Evolutionary conservation across 2,888 invertebrate genomes (phyloP), one percentile per base, ranked within the genome.

Genomic region (Dioctria rufipes): DNA sequence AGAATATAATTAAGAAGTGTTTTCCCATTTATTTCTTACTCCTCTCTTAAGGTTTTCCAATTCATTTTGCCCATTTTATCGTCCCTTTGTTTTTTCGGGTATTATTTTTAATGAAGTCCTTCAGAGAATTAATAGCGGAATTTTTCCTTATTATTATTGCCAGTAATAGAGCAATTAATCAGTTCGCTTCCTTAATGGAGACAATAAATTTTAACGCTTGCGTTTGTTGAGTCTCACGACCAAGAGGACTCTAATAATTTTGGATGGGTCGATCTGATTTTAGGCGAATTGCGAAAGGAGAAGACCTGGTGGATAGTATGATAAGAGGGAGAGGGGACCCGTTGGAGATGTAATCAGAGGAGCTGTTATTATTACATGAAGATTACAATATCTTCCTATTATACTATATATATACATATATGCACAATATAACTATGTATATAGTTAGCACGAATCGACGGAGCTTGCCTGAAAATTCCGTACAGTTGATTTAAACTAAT

Each of bases 91-190:
- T 25, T 25, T 25, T 25, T 25, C 39, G 46, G 77, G 66, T 69
- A 71, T 69, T 66, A 78, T 46, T 81, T 81, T 78, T 69, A 81
- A 81, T 81, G 81, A 81, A 81, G 81, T 81, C 81, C 69, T 81
- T 81, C 69, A 49, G 58, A 69, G 61, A 81, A 75, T 71, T 81
- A 81, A 81, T 81, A 69, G 81, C 78, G 71, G 78, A 78, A 81
- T 78, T 81, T 81, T 81, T 78, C 80, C 81, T 81, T 77, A 81
- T 81, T 81, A 81, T 81, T 81, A 81, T 81, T 81, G 81, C 78
- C 78, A 81, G 78, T 81, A 81, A 81, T 81, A 81, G 81, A 81
- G 78, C 78, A 81, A 81, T 81, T 81, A 81, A 81, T 81, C 81
- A 81, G 71, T 46, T 69, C 78, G 78, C 78, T 81, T 81, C 77